Conservation (phyloP, 2,113 vertebrate genomes). For the Nibea albiflora region DNA sequence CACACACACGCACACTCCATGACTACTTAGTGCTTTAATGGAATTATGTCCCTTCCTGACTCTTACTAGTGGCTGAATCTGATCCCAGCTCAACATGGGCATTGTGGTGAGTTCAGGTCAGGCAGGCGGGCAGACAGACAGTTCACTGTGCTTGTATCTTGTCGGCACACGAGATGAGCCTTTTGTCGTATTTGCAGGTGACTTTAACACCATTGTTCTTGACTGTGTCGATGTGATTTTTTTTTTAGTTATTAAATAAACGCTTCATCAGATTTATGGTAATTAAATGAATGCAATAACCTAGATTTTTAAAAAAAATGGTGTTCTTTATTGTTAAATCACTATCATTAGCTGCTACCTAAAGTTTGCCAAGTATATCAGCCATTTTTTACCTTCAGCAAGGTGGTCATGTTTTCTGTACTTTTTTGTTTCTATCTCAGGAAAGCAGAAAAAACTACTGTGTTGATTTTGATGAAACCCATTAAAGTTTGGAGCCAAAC, state of each 20-base stretch:
- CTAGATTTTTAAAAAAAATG: not conserved
- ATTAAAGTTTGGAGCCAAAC: too few species aligned
- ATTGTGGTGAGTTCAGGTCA: constrained; percentile 23
- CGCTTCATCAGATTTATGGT: not conserved
- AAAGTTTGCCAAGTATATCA: constrained; percentile 24
- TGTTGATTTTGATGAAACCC: too few species aligned
- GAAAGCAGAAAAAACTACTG: too few species aligned
- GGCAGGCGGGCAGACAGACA: not conserved
- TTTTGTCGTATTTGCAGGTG: not conserved
- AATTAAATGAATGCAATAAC: not conserved
- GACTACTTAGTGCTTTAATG: constrained; percentile 20
- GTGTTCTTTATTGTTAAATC: not conserved
- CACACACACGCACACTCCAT: constrained; percentile 13
- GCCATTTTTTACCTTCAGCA: not conserved
- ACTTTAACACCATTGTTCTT: not conserved
- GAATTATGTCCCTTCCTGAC: constrained; percentile 28
- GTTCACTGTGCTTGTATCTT: not conserved
- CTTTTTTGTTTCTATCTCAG: too few species aligned
- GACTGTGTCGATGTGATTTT: not conserved
- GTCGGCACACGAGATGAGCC: not conserved
- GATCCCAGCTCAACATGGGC: not conserved
- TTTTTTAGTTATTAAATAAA: not conserved
- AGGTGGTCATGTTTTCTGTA: too few species aligned
- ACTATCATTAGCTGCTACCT: not conserved
- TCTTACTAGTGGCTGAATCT: constrained; percentile 12